phyloP scores from a whole-genome alignment of 1,140 invertebrate species.

The Cheumatopsyche charites region DNA sequence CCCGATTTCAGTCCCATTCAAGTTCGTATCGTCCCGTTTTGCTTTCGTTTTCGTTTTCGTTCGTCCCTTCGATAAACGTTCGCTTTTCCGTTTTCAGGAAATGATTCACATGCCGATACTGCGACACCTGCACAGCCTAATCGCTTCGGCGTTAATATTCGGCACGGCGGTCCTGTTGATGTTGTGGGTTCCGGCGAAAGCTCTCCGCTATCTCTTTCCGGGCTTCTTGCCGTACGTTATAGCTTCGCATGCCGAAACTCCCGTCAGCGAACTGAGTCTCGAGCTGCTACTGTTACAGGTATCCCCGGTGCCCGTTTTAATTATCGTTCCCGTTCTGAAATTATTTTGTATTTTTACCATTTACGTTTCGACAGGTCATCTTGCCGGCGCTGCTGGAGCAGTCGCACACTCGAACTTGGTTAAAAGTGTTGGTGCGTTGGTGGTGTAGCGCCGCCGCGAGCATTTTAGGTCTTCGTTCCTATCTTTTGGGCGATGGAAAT shows the following conservation, averaged over 20 bases:
- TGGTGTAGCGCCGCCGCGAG: conserved; percentile 92
- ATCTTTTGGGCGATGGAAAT: conserved; percentile 77
- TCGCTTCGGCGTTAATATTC: conserved; percentile 95
- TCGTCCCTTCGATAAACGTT: not conserved
- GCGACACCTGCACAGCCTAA: conserved; percentile 85
- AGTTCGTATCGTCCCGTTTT: conserved; percentile 57
- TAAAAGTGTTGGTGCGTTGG: conserved; percentile 83
- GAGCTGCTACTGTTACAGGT: conserved; percentile 92
- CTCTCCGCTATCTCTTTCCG: conserved; percentile 83
- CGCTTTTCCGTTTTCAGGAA: conserved; percentile 62
- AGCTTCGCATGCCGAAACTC: conserved; percentile 78
- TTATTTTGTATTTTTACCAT: not conserved
- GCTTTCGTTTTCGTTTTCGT: not conserved
- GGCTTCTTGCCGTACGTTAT: conserved; percentile 94
- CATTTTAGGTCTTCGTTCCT: conserved; percentile 85
- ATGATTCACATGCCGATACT: conserved; percentile 98
- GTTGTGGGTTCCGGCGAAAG: conserved; percentile 92
- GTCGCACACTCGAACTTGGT: conserved; percentile 90
- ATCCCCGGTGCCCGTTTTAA: not conserved
- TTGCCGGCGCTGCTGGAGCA: conserved; percentile 95
- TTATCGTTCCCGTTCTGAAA: not conserved
- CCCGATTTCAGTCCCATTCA: conserved; percentile 99
- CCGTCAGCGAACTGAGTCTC: conserved; percentile 88
- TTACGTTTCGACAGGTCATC: conserved; percentile 70
- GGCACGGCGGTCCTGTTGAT: conserved; percentile 94